Conservation (phyloP, 2,113 vertebrate genomes). For the Pelecanoides urinatrix region DNA sequence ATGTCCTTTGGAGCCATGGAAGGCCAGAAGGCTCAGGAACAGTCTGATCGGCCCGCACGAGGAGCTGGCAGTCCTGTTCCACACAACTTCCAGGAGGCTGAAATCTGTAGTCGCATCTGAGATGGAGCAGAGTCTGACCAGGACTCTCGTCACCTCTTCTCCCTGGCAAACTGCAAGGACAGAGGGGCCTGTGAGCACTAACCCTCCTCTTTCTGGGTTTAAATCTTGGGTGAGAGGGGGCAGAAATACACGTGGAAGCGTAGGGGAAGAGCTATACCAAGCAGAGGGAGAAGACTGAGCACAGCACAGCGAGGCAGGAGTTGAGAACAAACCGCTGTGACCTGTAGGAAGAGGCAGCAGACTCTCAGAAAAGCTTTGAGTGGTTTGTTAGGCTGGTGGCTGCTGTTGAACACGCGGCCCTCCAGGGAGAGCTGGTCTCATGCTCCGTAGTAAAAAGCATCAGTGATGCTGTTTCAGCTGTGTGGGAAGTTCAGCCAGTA, state of each 20-base stretch:
- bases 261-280: not conserved
- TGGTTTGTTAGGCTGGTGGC: not conserved
- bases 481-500: not conserved
- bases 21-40: not conserved
- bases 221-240: not conserved
- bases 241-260: not conserved
- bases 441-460: not conserved
- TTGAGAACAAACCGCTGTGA: not conserved
- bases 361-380: not conserved
- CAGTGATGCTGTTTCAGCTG: not conserved
- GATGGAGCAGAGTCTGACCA: not conserved
- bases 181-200: not conserved
- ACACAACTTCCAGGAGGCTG: not conserved
- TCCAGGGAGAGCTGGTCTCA: fast-evolving
- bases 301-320: not conserved
- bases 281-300: not conserved
- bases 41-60: not conserved
- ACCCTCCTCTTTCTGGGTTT: not conserved
- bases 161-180: not conserved
- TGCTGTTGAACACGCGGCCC: not conserved
- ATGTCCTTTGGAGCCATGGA: not conserved
- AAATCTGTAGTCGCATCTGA: not conserved
- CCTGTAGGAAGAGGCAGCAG: not conserved
- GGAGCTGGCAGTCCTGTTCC: not conserved
- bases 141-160: not conserved